phyloP scores from a whole-genome alignment of 2,797 vertebrate genomes.

The Vultur gryphus region DNA sequence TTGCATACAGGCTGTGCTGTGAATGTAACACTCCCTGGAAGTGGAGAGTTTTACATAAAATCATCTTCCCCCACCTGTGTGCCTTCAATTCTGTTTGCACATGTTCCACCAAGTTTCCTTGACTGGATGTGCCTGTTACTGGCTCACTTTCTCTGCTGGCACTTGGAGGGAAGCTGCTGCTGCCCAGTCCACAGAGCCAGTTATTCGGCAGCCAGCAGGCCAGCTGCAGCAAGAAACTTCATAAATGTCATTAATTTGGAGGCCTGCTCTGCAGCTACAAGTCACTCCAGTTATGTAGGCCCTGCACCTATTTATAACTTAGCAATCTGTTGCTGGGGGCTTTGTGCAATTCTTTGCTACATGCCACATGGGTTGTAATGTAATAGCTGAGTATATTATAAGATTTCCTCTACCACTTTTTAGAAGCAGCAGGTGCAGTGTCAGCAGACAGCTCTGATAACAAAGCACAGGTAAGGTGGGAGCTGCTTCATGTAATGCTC shows the following conservation, averaged over 20 bases:
- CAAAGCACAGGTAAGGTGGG: slow-evolving; percentile 35
- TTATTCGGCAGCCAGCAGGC: not conserved
- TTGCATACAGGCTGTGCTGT: not conserved
- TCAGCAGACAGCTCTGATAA: slow-evolving; percentile 56
- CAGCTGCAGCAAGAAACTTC: slow-evolving; percentile 31
- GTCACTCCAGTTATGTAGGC: slow-evolving; percentile 50
- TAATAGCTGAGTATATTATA: slow-evolving; percentile 77
- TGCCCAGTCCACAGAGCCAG: not conserved
- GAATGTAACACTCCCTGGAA: not conserved
- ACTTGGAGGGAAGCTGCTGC: not conserved
- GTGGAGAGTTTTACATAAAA: not conserved
- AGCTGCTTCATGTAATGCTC: not conserved
- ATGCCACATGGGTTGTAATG: slow-evolving; percentile 70
- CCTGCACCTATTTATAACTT: slow-evolving; percentile 64
- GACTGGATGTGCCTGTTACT: not conserved
- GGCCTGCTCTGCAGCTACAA: slow-evolving; percentile 26
- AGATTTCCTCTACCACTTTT: slow-evolving; percentile 78
- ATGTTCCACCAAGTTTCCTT: not conserved
- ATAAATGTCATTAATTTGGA: slow-evolving; percentile 56
- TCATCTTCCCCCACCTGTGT: not conserved
- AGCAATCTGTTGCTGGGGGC: slow-evolving; percentile 53
- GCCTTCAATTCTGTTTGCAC: not conserved
- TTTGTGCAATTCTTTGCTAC: slow-evolving; percentile 53
- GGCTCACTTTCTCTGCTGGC: not conserved
- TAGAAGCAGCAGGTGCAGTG: slow-evolving; percentile 84